A percentile compares a stretch with the other conserved stretches of the same genome.
phyloP scores from a whole-genome alignment of 2,888 invertebrate genomes.

The Xanthia togata region DNA sequence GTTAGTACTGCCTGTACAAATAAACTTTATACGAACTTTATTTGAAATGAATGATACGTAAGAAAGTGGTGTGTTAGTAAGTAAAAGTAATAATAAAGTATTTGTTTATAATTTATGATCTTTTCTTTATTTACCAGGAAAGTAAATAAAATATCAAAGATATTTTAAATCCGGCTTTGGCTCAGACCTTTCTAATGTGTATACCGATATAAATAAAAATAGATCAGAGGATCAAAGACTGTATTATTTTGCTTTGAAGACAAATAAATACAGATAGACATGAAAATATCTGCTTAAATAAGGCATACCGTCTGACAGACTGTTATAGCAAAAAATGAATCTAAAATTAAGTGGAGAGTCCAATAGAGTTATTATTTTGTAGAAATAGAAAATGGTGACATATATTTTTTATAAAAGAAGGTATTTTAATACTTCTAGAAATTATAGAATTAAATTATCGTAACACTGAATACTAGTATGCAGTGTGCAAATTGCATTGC shows the following conservation, averaged over 20 bases:
- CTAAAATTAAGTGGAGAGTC: neutral
- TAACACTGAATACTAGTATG: too few relatives aligned
- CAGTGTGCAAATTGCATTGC: too few relatives aligned
- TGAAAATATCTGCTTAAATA: neutral
- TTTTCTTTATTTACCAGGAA: neutral
- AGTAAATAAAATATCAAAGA: neutral
- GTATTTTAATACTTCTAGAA: neutral
- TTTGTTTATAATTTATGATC: constrained; percentile 24
- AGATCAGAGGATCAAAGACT: constrained; percentile 5
- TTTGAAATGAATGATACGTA: constrained; percentile 47
- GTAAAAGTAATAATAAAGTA: constrained; percentile 56
- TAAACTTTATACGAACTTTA: constrained; percentile 21
- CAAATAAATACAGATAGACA: neutral
- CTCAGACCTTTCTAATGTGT: neutral
- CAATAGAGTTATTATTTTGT: neutral
- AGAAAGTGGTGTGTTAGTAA: constrained; percentile 48
- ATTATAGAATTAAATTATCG: neutral
- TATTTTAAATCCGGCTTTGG: neutral
- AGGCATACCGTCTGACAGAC: too few relatives aligned
- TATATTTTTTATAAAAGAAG: neutral
- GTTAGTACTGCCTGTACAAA: constrained; percentile 22
- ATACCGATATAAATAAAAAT: neutral
- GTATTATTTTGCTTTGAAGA: neutral
- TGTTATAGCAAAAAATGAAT: neutral
- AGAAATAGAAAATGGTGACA: neutral